phyloP scores from a whole-genome alignment of 2,888 invertebrate species.

The Plebejus anna region DNA sequence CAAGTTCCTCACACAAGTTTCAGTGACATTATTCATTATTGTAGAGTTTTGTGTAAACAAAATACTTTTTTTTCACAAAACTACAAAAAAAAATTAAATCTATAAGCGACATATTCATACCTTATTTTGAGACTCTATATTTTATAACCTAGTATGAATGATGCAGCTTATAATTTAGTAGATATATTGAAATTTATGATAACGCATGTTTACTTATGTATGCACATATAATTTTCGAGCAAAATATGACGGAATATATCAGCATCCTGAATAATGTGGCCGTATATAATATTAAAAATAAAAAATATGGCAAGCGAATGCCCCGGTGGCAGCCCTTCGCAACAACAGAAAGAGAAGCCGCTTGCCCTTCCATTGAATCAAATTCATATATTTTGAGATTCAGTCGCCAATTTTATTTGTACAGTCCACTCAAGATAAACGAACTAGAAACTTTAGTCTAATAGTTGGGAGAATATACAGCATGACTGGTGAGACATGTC shows the following conservation, averaged over 20 bases:
- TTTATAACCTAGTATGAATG: neutral
- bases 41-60: neutral
- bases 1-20: too few species aligned
- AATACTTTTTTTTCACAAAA: neutral
- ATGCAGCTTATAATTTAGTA: conserved; percentile 5
- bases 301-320: conserved; percentile 56
- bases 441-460: neutral
- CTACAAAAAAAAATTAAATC: too few species aligned
- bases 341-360: conserved; percentile 75
- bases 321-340: conserved; percentile 76
- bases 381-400: conserved; percentile 81
- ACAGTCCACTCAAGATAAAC: conserved; percentile 46
- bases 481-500: too few species aligned
- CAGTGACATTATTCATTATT: neutral
- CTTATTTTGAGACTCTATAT: neutral
- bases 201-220: conserved; percentile 24
- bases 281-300: conserved; percentile 70
- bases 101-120: neutral
- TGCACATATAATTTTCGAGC: conserved; percentile 39
- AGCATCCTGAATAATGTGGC: conserved; percentile 55
- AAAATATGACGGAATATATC: conserved; percentile 64
- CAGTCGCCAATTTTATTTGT: conserved; percentile 78
- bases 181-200: conserved; percentile 24
- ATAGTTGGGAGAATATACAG: neutral
- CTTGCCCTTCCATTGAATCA: conserved; percentile 80